Evolutionary conservation across 1,140 invertebrate species (phyloP), one percentile per base, ranked within the genome.

Genomic region (Melanaphis sacchari): DNA sequence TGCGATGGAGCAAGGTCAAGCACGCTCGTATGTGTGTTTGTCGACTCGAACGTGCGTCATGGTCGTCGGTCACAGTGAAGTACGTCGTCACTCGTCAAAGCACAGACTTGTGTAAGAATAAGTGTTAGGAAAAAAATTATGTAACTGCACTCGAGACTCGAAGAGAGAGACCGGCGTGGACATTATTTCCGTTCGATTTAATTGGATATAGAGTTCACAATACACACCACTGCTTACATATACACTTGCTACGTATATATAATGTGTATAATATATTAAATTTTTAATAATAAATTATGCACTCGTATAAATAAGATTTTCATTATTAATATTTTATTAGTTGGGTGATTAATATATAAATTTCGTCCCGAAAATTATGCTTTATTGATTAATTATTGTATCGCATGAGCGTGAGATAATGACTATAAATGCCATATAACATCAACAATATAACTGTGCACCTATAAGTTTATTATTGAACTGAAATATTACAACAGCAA

Each of bases 31-130:
- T 66, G 41, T 41, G 82, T 41, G 41, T 85, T 85, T 85, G 15
- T 26, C 84, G 24, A 43, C 40, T 31, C 41, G 84, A 85, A 85
- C 84, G 84, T 85, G 84, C 84, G 40, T 85, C 84, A 85, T n/a
- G 59, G 24, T 85, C 41, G 24, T 85, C 41, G 84, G 84, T 18
- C 40, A 15, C 40, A 5, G 40, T 85, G 40, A 85, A 85, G 84
- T 85, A 46, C 84, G 22, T 85, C 84, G 40, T 43, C 24, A 18
- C 8, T 85, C 84, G 40, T 43, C 24, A 18, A 43, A 41, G 41
- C 24, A 43, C 40, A 43, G 11, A 43, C 41, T 43, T 24, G 40
- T n/a, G 21, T 31, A 41, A n/a, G 38, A 84, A 40, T 38, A 84
- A 84, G 82, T 84, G 40, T 40, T 84, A 41, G 82, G 36, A 84